Conservation (phyloP, 1,140 invertebrate genomes). For the Zaprionus ghesquierei region DNA sequence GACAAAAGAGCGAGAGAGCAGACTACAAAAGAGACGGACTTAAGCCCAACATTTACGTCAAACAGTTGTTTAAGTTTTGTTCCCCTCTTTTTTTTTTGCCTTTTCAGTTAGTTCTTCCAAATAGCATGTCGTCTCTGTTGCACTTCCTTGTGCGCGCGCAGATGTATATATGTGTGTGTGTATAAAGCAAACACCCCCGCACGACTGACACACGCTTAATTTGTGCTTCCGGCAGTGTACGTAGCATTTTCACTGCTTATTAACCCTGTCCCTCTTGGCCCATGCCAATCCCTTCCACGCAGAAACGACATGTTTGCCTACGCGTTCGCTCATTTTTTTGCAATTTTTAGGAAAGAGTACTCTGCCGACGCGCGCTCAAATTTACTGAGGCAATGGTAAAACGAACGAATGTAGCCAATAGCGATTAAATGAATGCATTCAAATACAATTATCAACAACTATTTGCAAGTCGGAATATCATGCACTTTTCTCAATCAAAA, state of each 20-base stretch:
- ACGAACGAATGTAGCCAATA: slow-evolving; percentile 12
- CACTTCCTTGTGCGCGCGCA: not conserved
- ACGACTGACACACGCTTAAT: slow-evolving; percentile 65
- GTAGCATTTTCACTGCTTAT: slow-evolving; percentile 69
- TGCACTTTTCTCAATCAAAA: slow-evolving; percentile 40
- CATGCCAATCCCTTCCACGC: too few relatives aligned
- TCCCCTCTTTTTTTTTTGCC: not conserved
- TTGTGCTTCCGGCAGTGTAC: slow-evolving; percentile 68
- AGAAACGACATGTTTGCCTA: slow-evolving; percentile 24
- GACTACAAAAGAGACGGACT: slow-evolving; percentile 38
- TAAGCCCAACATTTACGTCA: slow-evolving; percentile 79
- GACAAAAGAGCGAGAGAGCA: slow-evolving; percentile 10
- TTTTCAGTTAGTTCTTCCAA: not conserved
- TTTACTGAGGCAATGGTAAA: not conserved
- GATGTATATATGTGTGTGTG: too few relatives aligned
- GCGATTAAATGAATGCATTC: slow-evolving; percentile 31
- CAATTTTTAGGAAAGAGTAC: not conserved
- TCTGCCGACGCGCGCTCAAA: slow-evolving; percentile 4
- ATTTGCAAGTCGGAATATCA: slow-evolving; percentile 5
- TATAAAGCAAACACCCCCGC: not conserved
- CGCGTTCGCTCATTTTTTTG: not conserved
- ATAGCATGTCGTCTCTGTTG: not conserved
- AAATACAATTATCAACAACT: slow-evolving; percentile 21
- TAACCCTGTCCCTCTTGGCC: not conserved
- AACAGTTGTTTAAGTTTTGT: slow-evolving; percentile 61